Evolutionary conservation across 2,888 invertebrate genomes (phyloP).

Genomic region (Microctonus hyperodae): DNA sequence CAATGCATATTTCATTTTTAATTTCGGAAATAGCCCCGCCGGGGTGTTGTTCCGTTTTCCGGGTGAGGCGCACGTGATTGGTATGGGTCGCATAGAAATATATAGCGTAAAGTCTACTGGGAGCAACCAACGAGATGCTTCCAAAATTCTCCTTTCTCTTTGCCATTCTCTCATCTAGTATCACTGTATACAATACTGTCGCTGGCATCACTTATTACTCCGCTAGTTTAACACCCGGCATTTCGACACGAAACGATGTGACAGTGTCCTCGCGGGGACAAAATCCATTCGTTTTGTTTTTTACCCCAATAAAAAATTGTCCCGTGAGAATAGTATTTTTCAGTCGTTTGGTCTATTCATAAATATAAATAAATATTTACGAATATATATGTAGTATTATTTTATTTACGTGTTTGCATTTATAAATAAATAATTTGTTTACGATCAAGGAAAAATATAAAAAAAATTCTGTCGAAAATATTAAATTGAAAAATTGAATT

Average conservation of each 20-base stretch:
- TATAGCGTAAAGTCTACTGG: slow-evolving; percentile 15
- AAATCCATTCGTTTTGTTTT: slow-evolving; percentile 13
- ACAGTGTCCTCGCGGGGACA: slow-evolving; percentile 15
- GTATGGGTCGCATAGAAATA: slow-evolving; percentile 23
- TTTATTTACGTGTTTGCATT: no score
- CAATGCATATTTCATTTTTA: slow-evolving; percentile 53
- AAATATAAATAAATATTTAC: no score
- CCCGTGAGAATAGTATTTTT: background rate
- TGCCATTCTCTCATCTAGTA: background rate
- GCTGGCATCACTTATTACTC: slow-evolving; percentile 11
- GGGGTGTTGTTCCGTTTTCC: slow-evolving; percentile 44
- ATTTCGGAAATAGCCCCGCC: slow-evolving; percentile 48
- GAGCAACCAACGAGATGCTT: slow-evolving; percentile 13
- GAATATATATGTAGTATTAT: no score
- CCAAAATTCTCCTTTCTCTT: slow-evolving; percentile 10
- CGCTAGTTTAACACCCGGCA: slow-evolving; percentile 11
- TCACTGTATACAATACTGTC: background rate
- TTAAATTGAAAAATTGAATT: no score
- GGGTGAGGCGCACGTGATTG: slow-evolving; percentile 36
- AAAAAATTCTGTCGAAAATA: no score
- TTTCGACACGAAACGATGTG: slow-evolving; percentile 21
- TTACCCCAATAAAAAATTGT: background rate
- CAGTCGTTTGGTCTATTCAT: no score
- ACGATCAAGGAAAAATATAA: no score
- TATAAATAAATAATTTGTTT: no score